Conservation (phyloP, 1,140 invertebrate species). For the Drosophila lini region DNA sequence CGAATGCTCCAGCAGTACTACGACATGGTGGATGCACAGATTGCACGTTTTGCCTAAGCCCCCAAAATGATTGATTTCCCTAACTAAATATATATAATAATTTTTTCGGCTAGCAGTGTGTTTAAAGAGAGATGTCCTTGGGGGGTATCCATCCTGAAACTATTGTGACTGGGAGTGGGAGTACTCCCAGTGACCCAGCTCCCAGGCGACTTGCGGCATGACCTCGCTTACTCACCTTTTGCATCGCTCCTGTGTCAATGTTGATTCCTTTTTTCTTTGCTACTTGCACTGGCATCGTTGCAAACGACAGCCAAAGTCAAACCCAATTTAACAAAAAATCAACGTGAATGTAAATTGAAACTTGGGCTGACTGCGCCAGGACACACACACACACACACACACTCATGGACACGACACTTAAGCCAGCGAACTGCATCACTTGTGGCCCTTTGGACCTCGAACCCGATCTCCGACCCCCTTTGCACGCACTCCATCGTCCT, state of each 20-base stretch:
- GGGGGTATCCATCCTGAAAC: background rate
- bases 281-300: slow-evolving; percentile 35
- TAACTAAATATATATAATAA: background rate
- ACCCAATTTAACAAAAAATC: slow-evolving; percentile 80
- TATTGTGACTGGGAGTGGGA: background rate
- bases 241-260: slow-evolving; percentile 60
- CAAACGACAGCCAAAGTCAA: slow-evolving; percentile 68
- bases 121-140: background rate
- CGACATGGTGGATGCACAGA: background rate
- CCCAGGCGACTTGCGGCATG: background rate
- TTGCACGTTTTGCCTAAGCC: background rate
- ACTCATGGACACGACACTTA: slow-evolving; percentile 27
- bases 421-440: slow-evolving; percentile 42
- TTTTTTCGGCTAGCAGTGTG: background rate
- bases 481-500: slow-evolving; percentile 4
- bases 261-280: slow-evolving; percentile 68
- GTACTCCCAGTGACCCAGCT: background rate
- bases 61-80: background rate
- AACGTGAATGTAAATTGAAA: slow-evolving; percentile 80
- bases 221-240: slow-evolving; percentile 48
- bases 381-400: slow-evolving; percentile 1
- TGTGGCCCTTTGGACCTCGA: slow-evolving; percentile 9
- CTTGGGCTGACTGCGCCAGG: slow-evolving; percentile 39
- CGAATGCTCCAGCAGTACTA: background rate
- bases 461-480: background rate